These are phyloP conservation scores for Engystomops pustulosus DNA, from an alignment of 2,113 vertebrate species.

Conservation along the genomic window DNA sequence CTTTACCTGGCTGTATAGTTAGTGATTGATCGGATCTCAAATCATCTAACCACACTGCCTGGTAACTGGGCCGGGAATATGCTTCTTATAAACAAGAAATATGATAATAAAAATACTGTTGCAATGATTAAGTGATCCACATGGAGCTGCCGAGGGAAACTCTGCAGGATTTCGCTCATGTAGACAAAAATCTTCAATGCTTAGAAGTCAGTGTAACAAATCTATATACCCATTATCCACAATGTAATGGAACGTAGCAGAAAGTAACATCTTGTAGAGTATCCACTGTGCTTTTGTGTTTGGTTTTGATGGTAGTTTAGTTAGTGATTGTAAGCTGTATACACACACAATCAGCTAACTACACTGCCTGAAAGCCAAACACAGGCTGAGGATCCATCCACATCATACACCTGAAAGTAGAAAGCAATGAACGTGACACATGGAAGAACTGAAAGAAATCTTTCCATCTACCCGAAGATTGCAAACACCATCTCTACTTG, in stretches of 20 bases:
- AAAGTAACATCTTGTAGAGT: no score
- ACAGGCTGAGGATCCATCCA: not conserved
- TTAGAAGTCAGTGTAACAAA: not conserved
- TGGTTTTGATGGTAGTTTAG: conserved; percentile 87
- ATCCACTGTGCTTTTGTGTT: conserved; percentile 63
- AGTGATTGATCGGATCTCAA: conserved; percentile 84
- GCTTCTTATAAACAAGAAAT: no score
- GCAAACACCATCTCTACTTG: not conserved
- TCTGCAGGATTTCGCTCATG: not conserved
- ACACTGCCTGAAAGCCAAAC: conserved; percentile 91
- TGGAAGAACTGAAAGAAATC: no score
- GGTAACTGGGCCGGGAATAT: conserved; percentile 82
- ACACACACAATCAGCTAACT: conserved; percentile 85
- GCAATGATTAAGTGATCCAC: not conserved
- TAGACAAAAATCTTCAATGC: not conserved
- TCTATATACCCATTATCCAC: not conserved
- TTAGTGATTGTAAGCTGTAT: conserved; percentile 80
- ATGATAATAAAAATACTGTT: no score
- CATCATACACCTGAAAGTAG: not conserved
- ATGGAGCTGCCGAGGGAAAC: not conserved
- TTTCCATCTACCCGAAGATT: no score
- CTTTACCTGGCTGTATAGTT: conserved; percentile 88
- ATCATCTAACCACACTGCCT: conserved; percentile 95
- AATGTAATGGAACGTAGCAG: no score
- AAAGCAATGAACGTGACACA: no score